phyloP scores from a whole-genome alignment of 2,113 vertebrate species.

The Aleadryas rufinucha region DNA sequence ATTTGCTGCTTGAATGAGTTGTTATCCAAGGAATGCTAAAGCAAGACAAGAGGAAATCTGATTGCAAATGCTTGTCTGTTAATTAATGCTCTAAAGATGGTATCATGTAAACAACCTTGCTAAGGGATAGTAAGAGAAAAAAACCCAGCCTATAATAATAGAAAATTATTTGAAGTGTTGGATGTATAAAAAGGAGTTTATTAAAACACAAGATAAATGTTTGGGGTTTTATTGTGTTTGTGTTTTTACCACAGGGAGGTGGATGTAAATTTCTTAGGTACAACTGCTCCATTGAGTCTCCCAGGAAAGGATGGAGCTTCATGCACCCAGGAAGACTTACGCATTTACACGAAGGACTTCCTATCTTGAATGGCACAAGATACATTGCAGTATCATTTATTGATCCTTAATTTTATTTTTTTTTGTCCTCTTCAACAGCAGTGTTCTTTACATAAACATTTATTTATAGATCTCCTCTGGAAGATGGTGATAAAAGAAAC shows the following conservation, averaged over 20 bases:
- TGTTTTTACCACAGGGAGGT: slow-evolving; percentile 81
- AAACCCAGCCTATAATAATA: neutral
- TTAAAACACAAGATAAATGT: neutral
- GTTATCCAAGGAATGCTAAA: neutral
- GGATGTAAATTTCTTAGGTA: slow-evolving; percentile 96
- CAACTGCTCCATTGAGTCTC: slow-evolving; percentile 93
- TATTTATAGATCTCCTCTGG: slow-evolving; percentile 69
- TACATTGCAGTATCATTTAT: slow-evolving; percentile 98
- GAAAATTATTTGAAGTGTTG: neutral
- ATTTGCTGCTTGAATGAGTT: neutral
- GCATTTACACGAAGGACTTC: slow-evolving; percentile 96
- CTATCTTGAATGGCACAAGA: slow-evolving; percentile 91
- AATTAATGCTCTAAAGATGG: neutral
- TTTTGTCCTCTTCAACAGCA: neutral
- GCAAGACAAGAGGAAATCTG: neutral
- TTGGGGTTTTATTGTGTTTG: neutral
- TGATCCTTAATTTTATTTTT: slow-evolving; percentile 82
- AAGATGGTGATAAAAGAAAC: slow-evolving; percentile 60
- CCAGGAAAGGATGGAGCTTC: slow-evolving; percentile 97
- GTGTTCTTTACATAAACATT: slow-evolving; percentile 41
- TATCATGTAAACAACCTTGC: neutral
- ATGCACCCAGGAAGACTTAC: slow-evolving; percentile 98
- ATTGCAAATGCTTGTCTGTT: neutral
- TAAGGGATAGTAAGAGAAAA: neutral
- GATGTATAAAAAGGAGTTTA: neutral